Base-by-base conservation (phyloP, 2,113 vertebrate species). In the Oreotragus oreotragus region DNA sequence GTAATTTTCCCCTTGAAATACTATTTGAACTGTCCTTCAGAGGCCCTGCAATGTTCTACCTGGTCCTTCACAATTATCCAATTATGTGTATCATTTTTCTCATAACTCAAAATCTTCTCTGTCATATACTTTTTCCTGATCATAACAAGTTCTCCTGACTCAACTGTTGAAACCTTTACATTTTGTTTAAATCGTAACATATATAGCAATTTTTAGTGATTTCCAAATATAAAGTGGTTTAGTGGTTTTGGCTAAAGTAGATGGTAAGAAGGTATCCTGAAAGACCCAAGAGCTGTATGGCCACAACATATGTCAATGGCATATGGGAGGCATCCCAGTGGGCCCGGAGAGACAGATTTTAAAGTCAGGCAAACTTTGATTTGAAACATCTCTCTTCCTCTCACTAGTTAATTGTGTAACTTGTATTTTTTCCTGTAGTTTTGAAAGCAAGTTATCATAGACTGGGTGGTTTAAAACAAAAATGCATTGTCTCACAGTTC, bases 1-100 rank as follows among this genome's bases (percentile, higher is more conserved):
- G 1, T 91, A 47, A 76, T 93, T 85, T 95, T 81, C 30, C 66
- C 53, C 64, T 97, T 45, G 16, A 90, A 90, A 58, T 88, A 36
- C 33, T 83, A 45, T 76, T 81, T 14, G 64, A 39, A 49, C 21
- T 87, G 49, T 90, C 89, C 47, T 96, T 87, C 79, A 62, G 76
- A 84, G 36, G 88, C n/a, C 36, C 10, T 15, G 21, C 5, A 43
- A 8, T 84, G 55, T 66, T 45, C 53, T 89, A 27, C 30, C 51
- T 57, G 14, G 23, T 76, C 33, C 53, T 96, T 88, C 23, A n/a
- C 7, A 36, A 36, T 55, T 45, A 55, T 60, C 53, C 90, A 94
- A 2, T 85, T 85, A 43, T 6, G 7, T 47, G 15, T 11, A 47
- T 53, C 43, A 25, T 49, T 77, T 88, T 55, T 84, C 49, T 62